phyloP scores from a whole-genome alignment of 2,113 vertebrate genomes.

The Candoia aspera region DNA sequence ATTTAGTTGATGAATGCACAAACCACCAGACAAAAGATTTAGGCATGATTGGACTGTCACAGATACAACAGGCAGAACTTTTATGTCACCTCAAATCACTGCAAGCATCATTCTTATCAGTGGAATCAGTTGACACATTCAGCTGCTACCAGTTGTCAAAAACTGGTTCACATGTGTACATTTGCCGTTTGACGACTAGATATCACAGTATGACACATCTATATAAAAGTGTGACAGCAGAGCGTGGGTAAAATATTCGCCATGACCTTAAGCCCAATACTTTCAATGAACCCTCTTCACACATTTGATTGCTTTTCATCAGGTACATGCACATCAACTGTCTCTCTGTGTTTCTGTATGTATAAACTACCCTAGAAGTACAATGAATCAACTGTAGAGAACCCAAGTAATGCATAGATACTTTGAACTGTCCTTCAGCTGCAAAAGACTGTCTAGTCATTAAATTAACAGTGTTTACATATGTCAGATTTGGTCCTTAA shows the following conservation, averaged over 20 bases:
- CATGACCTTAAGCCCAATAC: neutral
- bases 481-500: neutral
- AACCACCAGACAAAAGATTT: neutral
- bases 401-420: neutral
- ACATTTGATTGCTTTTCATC: neutral
- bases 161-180: neutral
- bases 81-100: neutral
- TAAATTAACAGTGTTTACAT: neutral
- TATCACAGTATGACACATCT: neutral
- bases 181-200: neutral
- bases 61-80: neutral
- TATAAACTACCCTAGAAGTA: neutral
- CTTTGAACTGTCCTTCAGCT: neutral
- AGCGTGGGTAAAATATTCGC: neutral
- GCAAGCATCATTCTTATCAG: neutral
- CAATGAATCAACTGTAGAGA: neutral
- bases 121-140: neutral
- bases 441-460: neutral
- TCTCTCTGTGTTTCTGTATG: neutral
- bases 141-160: neutral
- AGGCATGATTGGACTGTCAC: neutral
- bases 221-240: neutral
- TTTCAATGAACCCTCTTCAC: neutral
- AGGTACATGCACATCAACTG: neutral
- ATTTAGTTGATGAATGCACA: neutral